phyloP scores from a whole-genome alignment of 2,113 vertebrate genomes.

The Condylura cristata region DNA sequence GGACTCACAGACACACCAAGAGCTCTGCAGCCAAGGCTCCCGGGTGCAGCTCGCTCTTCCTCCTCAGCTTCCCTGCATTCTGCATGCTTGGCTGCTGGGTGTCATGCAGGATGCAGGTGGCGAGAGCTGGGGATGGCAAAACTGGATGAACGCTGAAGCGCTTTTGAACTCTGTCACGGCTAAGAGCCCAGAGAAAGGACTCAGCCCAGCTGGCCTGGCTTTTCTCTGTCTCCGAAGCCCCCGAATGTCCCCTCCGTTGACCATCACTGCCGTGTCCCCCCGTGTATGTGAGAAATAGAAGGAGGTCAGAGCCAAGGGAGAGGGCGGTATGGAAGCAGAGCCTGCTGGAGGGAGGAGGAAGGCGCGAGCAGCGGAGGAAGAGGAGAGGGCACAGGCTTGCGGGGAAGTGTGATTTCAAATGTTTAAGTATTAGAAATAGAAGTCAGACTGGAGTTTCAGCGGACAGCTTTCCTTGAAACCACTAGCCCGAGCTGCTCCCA shows the following conservation, averaged over 20 bases:
- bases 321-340: neutral
- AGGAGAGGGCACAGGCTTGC: neutral
- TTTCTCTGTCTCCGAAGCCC: neutral
- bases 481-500: neutral
- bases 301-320: neutral
- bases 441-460: neutral
- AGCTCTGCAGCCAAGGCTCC: neutral
- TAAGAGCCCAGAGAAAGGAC: neutral
- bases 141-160: neutral
- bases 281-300: neutral
- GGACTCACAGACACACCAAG: neutral
- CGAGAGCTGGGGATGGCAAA: neutral
- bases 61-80: neutral
- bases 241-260: accelerated
- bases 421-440: neutral
- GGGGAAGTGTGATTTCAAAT: neutral
- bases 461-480: neutral
- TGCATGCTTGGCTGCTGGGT: neutral
- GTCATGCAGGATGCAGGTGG: neutral
- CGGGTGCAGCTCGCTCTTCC: accelerated
- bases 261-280: neutral
- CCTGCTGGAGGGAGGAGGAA: neutral
- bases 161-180: neutral
- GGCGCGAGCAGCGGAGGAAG: neutral
- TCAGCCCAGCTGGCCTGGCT: accelerated